Percentiles rank a stretch among this genome's conserved stretches.
Evolutionary conservation across 2,797 vertebrate genomes (phyloP).

Genomic region (Thaleichthys pacificus): DNA sequence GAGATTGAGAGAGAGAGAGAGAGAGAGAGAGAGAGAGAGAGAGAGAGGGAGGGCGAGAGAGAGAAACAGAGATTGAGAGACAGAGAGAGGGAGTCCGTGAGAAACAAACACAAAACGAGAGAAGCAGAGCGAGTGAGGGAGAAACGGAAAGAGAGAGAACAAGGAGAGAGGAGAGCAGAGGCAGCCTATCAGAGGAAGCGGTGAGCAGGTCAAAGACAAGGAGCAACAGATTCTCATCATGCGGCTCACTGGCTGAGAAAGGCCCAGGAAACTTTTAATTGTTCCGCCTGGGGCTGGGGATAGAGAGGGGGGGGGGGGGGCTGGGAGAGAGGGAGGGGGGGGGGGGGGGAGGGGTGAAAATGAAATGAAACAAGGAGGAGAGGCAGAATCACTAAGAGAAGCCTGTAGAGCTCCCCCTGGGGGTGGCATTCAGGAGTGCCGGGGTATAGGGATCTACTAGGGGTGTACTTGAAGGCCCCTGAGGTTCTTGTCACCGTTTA

Average conservation of each 20-base stretch:
- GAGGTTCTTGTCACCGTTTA: too few species aligned
- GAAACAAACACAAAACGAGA: neutral
- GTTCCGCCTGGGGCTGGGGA: constrained; percentile 57
- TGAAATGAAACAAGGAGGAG: neutral
- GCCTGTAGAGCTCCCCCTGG: neutral
- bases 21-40: neutral
- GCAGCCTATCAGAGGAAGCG: neutral
- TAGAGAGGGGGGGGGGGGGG: constrained; percentile 29
- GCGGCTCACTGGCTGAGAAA: constrained; percentile 71
- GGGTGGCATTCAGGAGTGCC: neutral
- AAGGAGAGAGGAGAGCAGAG: neutral
- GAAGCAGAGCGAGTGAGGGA: neutral
- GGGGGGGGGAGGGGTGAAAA: neutral
- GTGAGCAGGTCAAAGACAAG: constrained; percentile 22
- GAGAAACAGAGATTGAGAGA: neutral
- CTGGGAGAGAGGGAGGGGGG: constrained; percentile 18
- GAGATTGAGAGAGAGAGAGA: neutral
- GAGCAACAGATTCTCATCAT: constrained; percentile 69
- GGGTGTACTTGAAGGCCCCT: neutral
- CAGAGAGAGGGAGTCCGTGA: constrained; percentile 1
- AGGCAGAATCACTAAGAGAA: neutral
- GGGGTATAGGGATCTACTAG: constrained; percentile 6
- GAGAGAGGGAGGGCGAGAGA: neutral
- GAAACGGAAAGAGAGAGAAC: constrained; percentile 11
- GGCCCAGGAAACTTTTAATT: constrained; percentile 72